These are phyloP conservation scores for Cebus imitator DNA, from an alignment of 2,113 vertebrate genomes.

Conservation along the genomic window DNA sequence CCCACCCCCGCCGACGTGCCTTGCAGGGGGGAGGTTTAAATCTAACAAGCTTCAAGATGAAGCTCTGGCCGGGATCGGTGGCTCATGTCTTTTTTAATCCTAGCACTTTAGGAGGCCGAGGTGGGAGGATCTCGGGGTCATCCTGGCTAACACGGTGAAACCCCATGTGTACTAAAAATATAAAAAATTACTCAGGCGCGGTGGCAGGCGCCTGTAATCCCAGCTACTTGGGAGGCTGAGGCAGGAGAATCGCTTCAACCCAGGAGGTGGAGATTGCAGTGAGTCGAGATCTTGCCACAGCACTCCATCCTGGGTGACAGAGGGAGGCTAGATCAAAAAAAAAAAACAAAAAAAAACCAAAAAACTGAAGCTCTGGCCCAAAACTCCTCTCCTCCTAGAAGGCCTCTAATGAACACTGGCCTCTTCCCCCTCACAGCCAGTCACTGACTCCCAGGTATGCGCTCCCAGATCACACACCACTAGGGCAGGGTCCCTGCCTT, in stretches of 20 bases:
- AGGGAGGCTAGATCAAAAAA: neutral
- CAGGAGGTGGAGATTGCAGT: neutral
- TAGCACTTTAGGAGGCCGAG: neutral
- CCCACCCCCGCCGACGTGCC: neutral
- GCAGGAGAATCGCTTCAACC: neutral
- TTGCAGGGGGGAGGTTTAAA: neutral
- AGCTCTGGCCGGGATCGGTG: neutral
- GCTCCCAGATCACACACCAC: neutral
- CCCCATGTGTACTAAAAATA: neutral
- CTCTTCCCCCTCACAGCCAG: neutral
- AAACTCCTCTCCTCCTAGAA: neutral
- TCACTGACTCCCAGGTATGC: neutral
- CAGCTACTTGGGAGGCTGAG: neutral
- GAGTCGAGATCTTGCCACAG: neutral
- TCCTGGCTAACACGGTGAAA: neutral
- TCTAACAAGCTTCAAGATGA: neutral
- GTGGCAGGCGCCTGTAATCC: neutral
- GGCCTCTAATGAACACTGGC: neutral
- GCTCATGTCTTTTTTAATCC: neutral
- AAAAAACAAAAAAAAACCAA: neutral
- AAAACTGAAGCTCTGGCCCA: neutral
- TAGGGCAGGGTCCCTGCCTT: neutral
- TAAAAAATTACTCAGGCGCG: neutral
- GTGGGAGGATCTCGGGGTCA: neutral
- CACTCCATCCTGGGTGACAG: neutral